Evolutionary conservation across 2,888 invertebrate species (phyloP), one percentile per base, ranked within the genome.

Genomic region (Melipona bicolor): DNA sequence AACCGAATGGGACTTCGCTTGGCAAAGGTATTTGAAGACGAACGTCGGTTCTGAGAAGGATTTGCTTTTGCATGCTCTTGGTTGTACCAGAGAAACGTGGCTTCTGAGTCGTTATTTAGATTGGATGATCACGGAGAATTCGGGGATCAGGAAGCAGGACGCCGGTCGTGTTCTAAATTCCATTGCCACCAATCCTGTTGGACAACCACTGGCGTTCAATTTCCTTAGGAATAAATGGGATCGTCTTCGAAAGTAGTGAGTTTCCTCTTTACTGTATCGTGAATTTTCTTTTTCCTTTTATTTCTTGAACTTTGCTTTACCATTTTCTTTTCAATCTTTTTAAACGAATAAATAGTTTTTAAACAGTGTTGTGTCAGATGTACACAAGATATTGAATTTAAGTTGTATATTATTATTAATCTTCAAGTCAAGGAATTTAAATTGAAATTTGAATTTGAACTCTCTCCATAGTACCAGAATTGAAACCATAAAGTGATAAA

Each of bases 1-100:
- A 87, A 95, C 96, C 0, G 98, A 98, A 92, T 99, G 99, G 99
- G 96, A 97, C 85, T 99, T 98, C 93, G 97, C 97, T 0, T 98
- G 98, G 96, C 95, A 97, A 69, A 95, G 97, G 52, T 98, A 97
- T 93, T 93, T 96, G 59, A 96, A 96, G 5, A 96, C 97, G 3
- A 97, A 97, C 86, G 97, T 98, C 0, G 98, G 98, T 0, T 97
- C 97, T 0, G 98, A 99, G 93, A 96, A 98, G 90, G 97, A 97
- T 87, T 95, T 97, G 15, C 95, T 99, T 15, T 95, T 98, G 21
- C 96, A 96, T 11, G 97, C 98, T 0, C 95, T 99, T 21, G 97
- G 98, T 0, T 99, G 99, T 91, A 97, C 97, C 0, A 95, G 97
- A 79, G 97, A 98, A 88, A 96, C 97, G 0, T 98, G 98, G 97